Conservation (phyloP, 2,888 invertebrate genomes). For the Alitta virens region DNA sequence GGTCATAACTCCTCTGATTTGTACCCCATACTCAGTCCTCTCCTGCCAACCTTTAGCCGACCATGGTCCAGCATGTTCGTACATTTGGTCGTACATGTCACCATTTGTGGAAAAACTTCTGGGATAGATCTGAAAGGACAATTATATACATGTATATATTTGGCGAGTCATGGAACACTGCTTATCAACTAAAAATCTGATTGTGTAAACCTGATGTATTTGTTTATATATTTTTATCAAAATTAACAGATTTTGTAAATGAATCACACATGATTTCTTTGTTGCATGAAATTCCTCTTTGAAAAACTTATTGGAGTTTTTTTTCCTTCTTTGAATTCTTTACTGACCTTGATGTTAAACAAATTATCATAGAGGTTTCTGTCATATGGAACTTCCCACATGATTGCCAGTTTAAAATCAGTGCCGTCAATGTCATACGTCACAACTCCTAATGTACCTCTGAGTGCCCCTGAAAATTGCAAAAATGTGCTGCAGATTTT, state of each 20-base stretch:
- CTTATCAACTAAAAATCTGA: too few relatives aligned
- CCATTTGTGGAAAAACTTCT: neutral
- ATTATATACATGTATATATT: too few relatives aligned
- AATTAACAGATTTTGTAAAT: too few relatives aligned
- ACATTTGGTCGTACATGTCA: conserved; percentile 8
- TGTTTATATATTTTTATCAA: too few relatives aligned
- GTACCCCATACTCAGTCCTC: conserved; percentile 4
- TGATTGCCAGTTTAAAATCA: conserved; percentile 6
- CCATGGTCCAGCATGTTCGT: conserved; percentile 12
- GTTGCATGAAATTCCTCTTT: too few relatives aligned
- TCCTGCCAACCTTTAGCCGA: neutral
- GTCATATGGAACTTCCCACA: conserved; percentile 10
- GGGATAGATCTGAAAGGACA: conserved; percentile 10
- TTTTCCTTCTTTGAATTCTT: too few relatives aligned
- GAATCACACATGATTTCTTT: too few relatives aligned
- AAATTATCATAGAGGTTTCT: neutral
- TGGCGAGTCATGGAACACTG: too few relatives aligned
- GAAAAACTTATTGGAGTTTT: too few relatives aligned
- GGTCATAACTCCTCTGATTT: too few relatives aligned
- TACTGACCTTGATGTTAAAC: conserved; percentile 11
- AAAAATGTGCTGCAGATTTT: too few relatives aligned
- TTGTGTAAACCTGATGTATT: too few relatives aligned
- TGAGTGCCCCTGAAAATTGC: conserved; percentile 1
- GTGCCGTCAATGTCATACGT: conserved; percentile 12
- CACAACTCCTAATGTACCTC: conserved; percentile 2